Conservation (phyloP, 2,888 invertebrate genomes). For the Sarcophaga subvicina region DNA sequence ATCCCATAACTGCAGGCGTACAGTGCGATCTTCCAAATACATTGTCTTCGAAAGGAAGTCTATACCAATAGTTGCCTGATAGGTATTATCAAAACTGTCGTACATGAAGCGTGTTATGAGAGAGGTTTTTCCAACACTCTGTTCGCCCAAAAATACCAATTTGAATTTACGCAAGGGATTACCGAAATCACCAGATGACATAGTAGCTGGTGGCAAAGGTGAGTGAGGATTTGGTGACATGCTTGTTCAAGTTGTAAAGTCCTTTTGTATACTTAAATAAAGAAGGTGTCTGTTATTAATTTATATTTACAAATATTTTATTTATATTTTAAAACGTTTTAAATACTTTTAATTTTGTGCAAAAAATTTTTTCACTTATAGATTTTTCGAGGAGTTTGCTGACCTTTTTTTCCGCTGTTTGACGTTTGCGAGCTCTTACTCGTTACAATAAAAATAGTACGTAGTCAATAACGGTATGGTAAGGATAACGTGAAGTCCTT, state of each 20-base stretch:
- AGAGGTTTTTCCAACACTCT: conserved; percentile 99
- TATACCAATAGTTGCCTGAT: conserved; percentile 99
- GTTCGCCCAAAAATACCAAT: conserved; percentile 99
- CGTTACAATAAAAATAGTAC: conserved; percentile 31
- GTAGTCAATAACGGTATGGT: conserved; percentile 44
- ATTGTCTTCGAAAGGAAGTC: conserved; percentile 99
- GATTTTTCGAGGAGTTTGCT: conserved; percentile 68
- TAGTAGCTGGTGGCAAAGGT: conserved; percentile 68
- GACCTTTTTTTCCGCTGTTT: conserved; percentile 63
- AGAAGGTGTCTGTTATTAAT: not conserved
- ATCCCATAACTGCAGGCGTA: conserved; percentile 98
- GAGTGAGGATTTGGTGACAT: conserved; percentile 68
- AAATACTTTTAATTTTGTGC: not conserved
- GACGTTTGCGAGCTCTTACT: conserved; percentile 60
- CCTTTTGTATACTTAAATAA: not conserved
- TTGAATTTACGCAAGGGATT: conserved; percentile 99
- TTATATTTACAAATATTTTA: not conserved
- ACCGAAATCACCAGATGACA: conserved; percentile 97
- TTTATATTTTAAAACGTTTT: not conserved
- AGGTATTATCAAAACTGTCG: conserved; percentile 99
- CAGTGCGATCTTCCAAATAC: conserved; percentile 99
- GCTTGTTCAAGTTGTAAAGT: conserved; percentile 11
- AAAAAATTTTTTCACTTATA: conserved; percentile 51
- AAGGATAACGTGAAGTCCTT: conserved; percentile 43
- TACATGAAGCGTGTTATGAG: conserved; percentile 99